phyloP scores from a whole-genome alignment of 2,888 invertebrate species.

The Himalopsyche anomala region DNA sequence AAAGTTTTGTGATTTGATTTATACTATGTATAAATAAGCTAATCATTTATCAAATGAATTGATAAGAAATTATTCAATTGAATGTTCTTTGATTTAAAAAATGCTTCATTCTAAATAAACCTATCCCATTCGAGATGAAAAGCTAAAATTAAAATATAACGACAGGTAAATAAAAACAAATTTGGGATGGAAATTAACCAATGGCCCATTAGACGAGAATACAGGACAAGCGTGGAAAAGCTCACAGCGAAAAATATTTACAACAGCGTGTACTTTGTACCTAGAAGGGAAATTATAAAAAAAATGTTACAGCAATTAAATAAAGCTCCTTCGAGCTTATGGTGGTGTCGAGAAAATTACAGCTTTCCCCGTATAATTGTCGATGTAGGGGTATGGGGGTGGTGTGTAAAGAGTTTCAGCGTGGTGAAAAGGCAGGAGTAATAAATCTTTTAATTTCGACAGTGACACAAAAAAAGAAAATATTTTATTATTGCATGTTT shows the following conservation, averaged over 20 bases:
- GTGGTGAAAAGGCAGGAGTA: background rate
- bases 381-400: slow-evolving; percentile 35
- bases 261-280: background rate
- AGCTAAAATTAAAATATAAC: background rate
- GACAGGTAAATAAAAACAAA: slow-evolving; percentile 29
- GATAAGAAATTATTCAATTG: too few species aligned
- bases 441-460: background rate
- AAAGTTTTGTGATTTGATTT: too few species aligned
- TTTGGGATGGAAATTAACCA: slow-evolving; percentile 17
- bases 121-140: background rate
- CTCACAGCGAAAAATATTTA: background rate
- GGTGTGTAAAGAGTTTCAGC: background rate
- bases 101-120: too few species aligned
- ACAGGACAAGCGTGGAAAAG: background rate
- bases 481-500: too few species aligned
- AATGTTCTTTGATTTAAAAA: too few species aligned
- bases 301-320: slow-evolving; percentile 63
- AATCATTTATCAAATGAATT: too few species aligned
- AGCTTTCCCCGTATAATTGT: slow-evolving; percentile 60
- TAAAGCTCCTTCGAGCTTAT: slow-evolving; percentile 58
- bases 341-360: slow-evolving; percentile 52
- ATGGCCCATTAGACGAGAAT: background rate
- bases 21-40: too few species aligned
- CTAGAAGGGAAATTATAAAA: slow-evolving; percentile 58
- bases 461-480: too few species aligned